Percentiles rank a stretch among this genome's conserved stretches.
Conservation (phyloP, 2,113 vertebrate genomes). For the Malaclemys terrapin region DNA sequence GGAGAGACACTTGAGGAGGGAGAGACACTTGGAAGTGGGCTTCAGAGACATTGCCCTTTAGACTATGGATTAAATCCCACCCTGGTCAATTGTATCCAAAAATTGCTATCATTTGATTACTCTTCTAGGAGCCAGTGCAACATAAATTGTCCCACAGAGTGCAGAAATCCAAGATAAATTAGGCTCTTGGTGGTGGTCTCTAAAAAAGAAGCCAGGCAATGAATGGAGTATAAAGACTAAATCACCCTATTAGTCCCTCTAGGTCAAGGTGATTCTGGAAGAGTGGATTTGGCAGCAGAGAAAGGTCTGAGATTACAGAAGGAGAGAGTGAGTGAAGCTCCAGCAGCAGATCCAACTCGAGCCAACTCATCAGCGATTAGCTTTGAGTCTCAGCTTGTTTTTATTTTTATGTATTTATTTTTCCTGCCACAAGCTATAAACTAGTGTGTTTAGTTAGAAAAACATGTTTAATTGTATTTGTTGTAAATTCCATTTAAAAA, state of each 20-base stretch:
- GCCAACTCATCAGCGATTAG: constrained; percentile 9
- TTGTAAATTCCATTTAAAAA: constrained; percentile 70
- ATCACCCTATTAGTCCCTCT: background rate
- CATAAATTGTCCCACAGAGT: background rate
- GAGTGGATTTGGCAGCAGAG: background rate
- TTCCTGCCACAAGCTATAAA: constrained; percentile 69
- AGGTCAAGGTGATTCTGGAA: background rate
- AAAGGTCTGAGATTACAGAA: background rate
- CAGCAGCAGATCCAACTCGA: background rate
- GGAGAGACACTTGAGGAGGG: background rate
- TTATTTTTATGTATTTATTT: constrained; percentile 74
- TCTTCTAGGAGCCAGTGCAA: background rate
- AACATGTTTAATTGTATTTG: constrained; percentile 73
- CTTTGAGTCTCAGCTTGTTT: constrained; percentile 57
- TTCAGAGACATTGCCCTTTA: background rate
- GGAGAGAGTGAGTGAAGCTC: background rate
- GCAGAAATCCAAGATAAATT: background rate
- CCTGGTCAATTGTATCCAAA: background rate
- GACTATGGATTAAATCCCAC: background rate
- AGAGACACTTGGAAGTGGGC: background rate
- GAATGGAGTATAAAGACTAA: background rate
- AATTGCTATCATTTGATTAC: background rate
- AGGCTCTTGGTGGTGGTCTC: background rate
- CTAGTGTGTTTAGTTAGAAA: constrained; percentile 72
- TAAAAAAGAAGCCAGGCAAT: background rate